phyloP scores from a whole-genome alignment of 2,888 invertebrate species.

The Microctonus brassicae region DNA sequence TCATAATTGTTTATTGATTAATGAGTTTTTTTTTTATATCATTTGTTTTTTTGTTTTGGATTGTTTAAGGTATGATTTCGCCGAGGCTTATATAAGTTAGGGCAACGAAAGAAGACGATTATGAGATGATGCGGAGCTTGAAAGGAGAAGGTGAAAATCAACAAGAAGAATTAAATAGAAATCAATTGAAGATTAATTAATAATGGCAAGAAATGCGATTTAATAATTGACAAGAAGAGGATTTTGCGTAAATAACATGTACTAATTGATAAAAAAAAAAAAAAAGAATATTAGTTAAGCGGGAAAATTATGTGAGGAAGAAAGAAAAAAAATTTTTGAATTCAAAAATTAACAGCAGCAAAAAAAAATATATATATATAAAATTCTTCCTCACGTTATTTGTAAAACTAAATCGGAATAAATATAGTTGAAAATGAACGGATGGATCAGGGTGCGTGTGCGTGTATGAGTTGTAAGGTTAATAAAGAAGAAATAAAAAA shows the following conservation, averaged over 20 bases:
- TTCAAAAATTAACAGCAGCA: not conserved
- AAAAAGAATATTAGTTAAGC: too few species aligned
- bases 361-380: conserved; percentile 57
- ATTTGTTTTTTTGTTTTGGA: conserved; percentile 1
- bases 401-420: not conserved
- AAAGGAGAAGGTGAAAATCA: conserved; percentile 29
- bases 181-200: conserved; percentile 9
- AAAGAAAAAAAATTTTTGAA: not conserved
- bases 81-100: conserved; percentile 67
- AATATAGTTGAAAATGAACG: not conserved
- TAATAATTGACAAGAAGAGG: not conserved
- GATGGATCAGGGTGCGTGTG: conserved; percentile 10
- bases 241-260: not conserved
- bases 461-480: conserved; percentile 15
- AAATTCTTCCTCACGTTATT: conserved; percentile 63
- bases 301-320: not conserved
- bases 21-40: not conserved
- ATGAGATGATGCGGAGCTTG: not conserved
- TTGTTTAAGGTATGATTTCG: conserved; percentile 63
- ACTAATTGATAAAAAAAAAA: not conserved
- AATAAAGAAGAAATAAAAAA: conserved; percentile 20
- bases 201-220: not conserved
- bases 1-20: not conserved
- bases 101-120: conserved; percentile 43
- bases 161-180: conserved; percentile 22